phyloP scores from a whole-genome alignment of 2,888 invertebrate genomes.

The Tipula vernalis region DNA sequence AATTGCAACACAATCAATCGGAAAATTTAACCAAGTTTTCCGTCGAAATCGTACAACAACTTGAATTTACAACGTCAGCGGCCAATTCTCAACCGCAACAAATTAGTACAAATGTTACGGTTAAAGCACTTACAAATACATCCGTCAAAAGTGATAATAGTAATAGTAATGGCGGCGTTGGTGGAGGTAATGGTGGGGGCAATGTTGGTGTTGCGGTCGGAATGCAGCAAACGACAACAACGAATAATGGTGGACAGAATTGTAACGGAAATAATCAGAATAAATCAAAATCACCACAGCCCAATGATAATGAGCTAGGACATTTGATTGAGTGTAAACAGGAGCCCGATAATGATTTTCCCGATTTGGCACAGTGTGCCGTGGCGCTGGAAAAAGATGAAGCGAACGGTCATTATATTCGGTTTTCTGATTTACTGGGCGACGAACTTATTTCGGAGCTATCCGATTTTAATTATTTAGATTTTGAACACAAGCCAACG shows the following conservation, averaged over 20 bases:
- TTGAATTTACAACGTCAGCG: conserved; percentile 78
- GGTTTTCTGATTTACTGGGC: conserved; percentile 59
- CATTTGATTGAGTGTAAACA: conserved; percentile 71
- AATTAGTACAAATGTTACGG: conserved; percentile 85
- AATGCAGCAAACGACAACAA: conserved; percentile 11
- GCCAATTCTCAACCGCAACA: conserved; percentile 80
- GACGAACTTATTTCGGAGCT: conserved; percentile 82
- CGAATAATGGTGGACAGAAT: background rate
- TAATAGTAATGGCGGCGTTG: conserved; percentile 26
- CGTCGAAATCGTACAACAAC: conserved; percentile 83
- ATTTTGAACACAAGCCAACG: conserved; percentile 49
- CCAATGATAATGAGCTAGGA: conserved; percentile 39
- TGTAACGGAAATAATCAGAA: conserved; percentile 26
- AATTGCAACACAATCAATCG: conserved; percentile 48
- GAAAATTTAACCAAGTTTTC: conserved; percentile 62
- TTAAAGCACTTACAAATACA: conserved; percentile 64
- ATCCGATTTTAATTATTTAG: conserved; percentile 69
- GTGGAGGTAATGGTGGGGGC: conserved; percentile 23
- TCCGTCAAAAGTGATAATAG: conserved; percentile 34
- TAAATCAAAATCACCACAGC: conserved; percentile 38
- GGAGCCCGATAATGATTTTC: conserved; percentile 74
- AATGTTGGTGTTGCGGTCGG: conserved; percentile 21
- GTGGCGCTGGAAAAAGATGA: conserved; percentile 77
- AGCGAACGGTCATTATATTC: conserved; percentile 60
- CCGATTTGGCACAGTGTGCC: conserved; percentile 73